Conservation (phyloP, 1,140 invertebrate genomes). For the Brachionus koreanus region DNA sequence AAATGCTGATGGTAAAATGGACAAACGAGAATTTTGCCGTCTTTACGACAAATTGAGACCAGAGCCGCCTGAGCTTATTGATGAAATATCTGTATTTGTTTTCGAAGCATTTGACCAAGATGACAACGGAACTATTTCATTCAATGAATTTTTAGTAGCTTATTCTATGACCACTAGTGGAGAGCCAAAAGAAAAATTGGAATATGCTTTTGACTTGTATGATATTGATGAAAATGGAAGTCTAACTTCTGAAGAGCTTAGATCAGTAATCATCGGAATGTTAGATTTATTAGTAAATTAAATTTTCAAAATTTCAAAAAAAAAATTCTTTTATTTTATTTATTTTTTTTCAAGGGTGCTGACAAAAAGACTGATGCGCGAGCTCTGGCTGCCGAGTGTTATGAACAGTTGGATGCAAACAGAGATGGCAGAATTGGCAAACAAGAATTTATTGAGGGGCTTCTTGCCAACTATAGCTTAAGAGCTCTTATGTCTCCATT, state of each 20-base stretch:
- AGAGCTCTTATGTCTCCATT: slow-evolving; percentile 41
- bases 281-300: background rate
- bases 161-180: slow-evolving; percentile 26
- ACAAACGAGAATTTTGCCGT: background rate
- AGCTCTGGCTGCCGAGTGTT: background rate
- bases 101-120: slow-evolving; percentile 42
- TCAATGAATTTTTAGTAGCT: slow-evolving; percentile 22
- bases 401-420: background rate
- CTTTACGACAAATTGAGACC: background rate
- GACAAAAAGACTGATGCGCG: background rate
- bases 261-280: slow-evolving; percentile 12
- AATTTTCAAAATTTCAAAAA: background rate
- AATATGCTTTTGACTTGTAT: slow-evolving; percentile 41
- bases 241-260: background rate
- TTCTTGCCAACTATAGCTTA: background rate
- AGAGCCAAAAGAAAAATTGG: background rate
- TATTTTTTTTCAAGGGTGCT: background rate
- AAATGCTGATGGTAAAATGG: slow-evolving; percentile 13
- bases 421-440: slow-evolving; percentile 16
- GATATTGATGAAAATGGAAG: slow-evolving; percentile 16
- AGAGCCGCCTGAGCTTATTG: slow-evolving; percentile 12
- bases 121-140: background rate
- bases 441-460: slow-evolving; percentile 26
- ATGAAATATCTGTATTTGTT: slow-evolving; percentile 31
- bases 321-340: too few species aligned